phyloP scores from a whole-genome alignment of 2,888 invertebrate species.

The Agrotis ipsilon region DNA sequence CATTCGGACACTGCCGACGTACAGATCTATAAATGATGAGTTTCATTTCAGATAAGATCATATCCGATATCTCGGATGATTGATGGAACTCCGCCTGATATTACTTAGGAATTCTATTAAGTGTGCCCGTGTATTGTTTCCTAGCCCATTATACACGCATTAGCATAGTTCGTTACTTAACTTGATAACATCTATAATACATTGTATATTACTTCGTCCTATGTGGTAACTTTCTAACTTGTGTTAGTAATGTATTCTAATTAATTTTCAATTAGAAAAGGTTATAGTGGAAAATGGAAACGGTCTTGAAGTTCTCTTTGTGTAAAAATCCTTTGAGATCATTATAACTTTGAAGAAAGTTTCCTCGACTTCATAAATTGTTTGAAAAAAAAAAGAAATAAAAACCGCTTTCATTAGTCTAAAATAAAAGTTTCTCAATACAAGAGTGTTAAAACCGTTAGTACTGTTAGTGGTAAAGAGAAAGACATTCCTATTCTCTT shows the following conservation, averaged over 20 bases:
- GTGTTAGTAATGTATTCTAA: slow-evolving; percentile 57
- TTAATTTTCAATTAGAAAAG: slow-evolving; percentile 64
- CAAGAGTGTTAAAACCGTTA: not conserved
- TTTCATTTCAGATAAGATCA: slow-evolving; percentile 90
- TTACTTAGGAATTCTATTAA: slow-evolving; percentile 89
- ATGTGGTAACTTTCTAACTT: slow-evolving; percentile 42
- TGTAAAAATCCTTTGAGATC: slow-evolving; percentile 30
- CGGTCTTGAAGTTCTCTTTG: slow-evolving; percentile 49
- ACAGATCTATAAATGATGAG: slow-evolving; percentile 91
- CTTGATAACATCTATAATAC: slow-evolving; percentile 64
- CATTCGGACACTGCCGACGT: slow-evolving; percentile 87
- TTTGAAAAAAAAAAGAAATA: slow-evolving; percentile 24
- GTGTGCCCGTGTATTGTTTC: slow-evolving; percentile 84
- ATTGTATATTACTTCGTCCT: slow-evolving; percentile 39
- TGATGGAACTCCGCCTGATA: slow-evolving; percentile 83
- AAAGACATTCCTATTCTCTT: slow-evolving; percentile 25
- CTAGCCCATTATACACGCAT: slow-evolving; percentile 84
- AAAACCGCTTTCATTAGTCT: slow-evolving; percentile 9
- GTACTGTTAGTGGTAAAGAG: slow-evolving; percentile 5
- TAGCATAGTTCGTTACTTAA: slow-evolving; percentile 81
- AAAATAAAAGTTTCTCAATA: slow-evolving; percentile 22
- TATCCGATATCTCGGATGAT: slow-evolving; percentile 86
- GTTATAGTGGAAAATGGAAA: slow-evolving; percentile 33
- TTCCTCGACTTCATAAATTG: slow-evolving; percentile 20
- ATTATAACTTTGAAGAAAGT: slow-evolving; percentile 35